Base-by-base conservation (phyloP, 2,113 vertebrate genomes). In the Morone chrysops region DNA sequence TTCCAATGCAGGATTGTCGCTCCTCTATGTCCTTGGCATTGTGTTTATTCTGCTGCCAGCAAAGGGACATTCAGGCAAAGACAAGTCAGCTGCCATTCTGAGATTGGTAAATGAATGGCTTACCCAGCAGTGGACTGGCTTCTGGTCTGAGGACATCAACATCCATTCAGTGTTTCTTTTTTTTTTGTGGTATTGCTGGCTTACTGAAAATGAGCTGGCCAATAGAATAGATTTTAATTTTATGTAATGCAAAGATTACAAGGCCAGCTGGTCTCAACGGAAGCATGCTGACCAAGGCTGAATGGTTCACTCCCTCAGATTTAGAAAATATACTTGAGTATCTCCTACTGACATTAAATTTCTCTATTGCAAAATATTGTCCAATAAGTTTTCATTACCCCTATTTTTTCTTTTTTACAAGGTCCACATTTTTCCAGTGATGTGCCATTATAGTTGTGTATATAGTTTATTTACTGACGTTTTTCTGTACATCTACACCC, bases 71-170 rank as follows among this genome's bases (percentile, higher is more conserved):
- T 74, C 65, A 74, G 59, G 77, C 61, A 31, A 53, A 82, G 80
- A 81, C 66, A 40, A 61, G 72, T 56, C 79, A 69, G 79, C 75
- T 79, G 84, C 75, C 80, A 63, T 2, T 10, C 18, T 25, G 70
- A 63, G 76, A 77, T 45, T 54, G 67, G 56, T 13, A 54, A 71
- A 63, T 78, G 88, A 85, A 79, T 48, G 74, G 82, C 16, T 79
- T 43, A 16, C 20, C 61, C 66, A 36, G 63, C 50, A 70, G 78
- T 59, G 70, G 53, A 43, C 41, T 61, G 74, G 78, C 80, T 80
- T 41, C 45, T 67, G 59, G 38, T 77, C 48, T 61, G 4, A 72
- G 57, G 73, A 69, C 72, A 68, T 56, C 68, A 59, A 40, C 76
- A 31, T 51, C 72, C 57, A 63, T 69, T 78, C 70, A 66, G n/a